Base-by-base conservation (phyloP, 2,113 vertebrate genomes). In the Chlorodrepanis virens region DNA sequence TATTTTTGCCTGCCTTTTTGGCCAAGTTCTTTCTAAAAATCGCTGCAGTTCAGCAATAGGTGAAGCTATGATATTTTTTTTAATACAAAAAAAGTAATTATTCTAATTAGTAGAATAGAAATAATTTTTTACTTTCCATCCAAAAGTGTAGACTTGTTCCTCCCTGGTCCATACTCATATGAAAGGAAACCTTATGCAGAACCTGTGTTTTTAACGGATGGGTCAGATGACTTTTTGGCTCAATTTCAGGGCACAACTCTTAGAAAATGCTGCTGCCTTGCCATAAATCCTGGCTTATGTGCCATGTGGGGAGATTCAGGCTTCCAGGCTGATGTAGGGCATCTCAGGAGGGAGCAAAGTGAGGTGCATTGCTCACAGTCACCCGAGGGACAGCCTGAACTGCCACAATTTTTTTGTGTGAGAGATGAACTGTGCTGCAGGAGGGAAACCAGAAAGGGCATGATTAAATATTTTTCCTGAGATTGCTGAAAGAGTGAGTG, bases 191-290 rank as follows among this genome's bases (percentile, higher is more conserved):
- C 3, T 57, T 49, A 15, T 16, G 24, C 13, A 61, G 25, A 57
- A n/a, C 7, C 11, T 45, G 25, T 24, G 5, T 8, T 23, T 28
- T 70, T 44, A 14, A 42, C 0, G 0, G 49, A 11, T 10, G 11
- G 5, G 3, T 25, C 2, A 2, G 28, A 6, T 72, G 31, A 53
- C 4, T 39, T 6, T 80, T 85, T 70, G 63, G 5, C 22, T 88
- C 17, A 11, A 5, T 80, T 71, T 70, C 45, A 80, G 57, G 57
- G 27, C 21, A 4, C 6, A 19, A 8, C 13, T 57, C 84, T 71
- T 61, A 53, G 35, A 59, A 77, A 67, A 33, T 31, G 11, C 18
- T 61, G 25, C 53, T 89, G 20, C 45, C 84, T 83, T 80, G 54
- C 25, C 17, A 12, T n/a, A 40, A 77, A 25, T 7, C 31, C 1